Evolutionary conservation across 2,888 invertebrate genomes (phyloP).

Genomic region (Brachycybe producta): DNA sequence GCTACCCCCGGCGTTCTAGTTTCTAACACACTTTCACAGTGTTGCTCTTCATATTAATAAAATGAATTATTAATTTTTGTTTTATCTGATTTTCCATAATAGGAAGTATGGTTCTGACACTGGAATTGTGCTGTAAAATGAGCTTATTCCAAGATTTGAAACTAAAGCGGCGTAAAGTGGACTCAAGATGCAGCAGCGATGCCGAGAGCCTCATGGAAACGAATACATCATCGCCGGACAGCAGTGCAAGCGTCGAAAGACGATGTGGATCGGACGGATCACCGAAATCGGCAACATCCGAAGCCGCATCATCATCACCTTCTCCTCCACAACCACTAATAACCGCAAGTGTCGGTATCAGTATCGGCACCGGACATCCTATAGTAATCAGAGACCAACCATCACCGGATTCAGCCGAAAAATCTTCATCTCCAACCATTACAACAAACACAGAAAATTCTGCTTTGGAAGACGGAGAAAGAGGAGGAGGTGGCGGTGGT

Average conservation of each 20-base stretch:
- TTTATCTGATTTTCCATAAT: too few relatives aligned
- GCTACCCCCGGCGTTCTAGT: too few relatives aligned
- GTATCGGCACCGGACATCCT: not conserved
- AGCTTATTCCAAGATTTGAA: constrained; percentile 98
- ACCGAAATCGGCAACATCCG: constrained; percentile 17
- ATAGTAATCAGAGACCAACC: too few relatives aligned
- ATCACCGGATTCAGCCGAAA: constrained; percentile 28
- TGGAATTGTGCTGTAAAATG: constrained; percentile 43
- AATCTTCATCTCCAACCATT: constrained; percentile 42
- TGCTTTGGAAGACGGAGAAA: constrained; percentile 38
- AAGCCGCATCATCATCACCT: constrained; percentile 15
- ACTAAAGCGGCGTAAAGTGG: constrained; percentile 93
- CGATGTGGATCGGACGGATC: constrained; percentile 17
- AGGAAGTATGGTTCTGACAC: constrained; percentile 22
- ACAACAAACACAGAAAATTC: constrained; percentile 32
- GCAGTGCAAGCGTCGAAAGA: constrained; percentile 18
- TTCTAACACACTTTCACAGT: too few relatives aligned
- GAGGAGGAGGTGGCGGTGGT: constrained; percentile 32
- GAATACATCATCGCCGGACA: constrained; percentile 73
- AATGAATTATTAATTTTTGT: too few relatives aligned
- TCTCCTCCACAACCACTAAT: too few relatives aligned
- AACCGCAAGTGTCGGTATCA: not conserved
- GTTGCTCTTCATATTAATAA: too few relatives aligned
- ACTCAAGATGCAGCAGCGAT: constrained; percentile 92
- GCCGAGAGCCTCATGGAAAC: constrained; percentile 89